Evolutionary conservation across 2,113 vertebrate genomes (phyloP), one percentile per base, ranked within the genome.

Genomic region (Hippocampus mohnikei): DNA sequence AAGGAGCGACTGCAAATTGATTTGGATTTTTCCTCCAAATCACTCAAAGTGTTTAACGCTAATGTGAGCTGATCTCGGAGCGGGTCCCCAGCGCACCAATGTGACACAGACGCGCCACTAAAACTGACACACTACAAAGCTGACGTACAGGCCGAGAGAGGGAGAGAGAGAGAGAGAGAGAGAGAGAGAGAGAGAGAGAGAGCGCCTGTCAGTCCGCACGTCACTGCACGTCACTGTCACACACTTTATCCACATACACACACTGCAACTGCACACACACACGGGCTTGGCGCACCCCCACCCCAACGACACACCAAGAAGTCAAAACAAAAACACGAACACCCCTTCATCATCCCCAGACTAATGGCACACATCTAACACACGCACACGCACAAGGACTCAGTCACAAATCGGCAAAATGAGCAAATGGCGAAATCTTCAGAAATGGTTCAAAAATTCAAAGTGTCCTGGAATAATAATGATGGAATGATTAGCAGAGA

Each of bases 1-100:
- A 59, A 15, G 25, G 56, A 29, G 58, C 69, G 78, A 71, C 79
- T 85, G 80, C 92, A 93, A 93, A 93, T 93, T 92, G 92, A 93
- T 93, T 92, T 92, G 88, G 92, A 93, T 93, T 93, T 37, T 92
- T 88, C 88, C 86, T 93, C 90, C 89, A 92, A 92, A 92, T 92
- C 91, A 92, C 90, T 93, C 90, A 92, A 86, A 92, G 90, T 87
- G 90, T 90, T 92, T 87, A 82, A 86, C 88, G 91, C 90, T 92
- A 92, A 93, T 92, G 84, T 74, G 83, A 91, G 87, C 88, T 92
- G 92, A 93, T 92, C 92, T 91, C 87, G 90, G 88, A 85, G 88
- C 81, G 80, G 84, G 89, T 91, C 75, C 33, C 79, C 83, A 86
- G 90, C 88, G 79, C 70, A 21, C 23, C 65, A 50, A 56, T 5